Percentiles rank a stretch among this genome's conserved stretches.
Evolutionary conservation across 2,888 invertebrate genomes (phyloP).

Genomic region (Apodemia duryi): DNA sequence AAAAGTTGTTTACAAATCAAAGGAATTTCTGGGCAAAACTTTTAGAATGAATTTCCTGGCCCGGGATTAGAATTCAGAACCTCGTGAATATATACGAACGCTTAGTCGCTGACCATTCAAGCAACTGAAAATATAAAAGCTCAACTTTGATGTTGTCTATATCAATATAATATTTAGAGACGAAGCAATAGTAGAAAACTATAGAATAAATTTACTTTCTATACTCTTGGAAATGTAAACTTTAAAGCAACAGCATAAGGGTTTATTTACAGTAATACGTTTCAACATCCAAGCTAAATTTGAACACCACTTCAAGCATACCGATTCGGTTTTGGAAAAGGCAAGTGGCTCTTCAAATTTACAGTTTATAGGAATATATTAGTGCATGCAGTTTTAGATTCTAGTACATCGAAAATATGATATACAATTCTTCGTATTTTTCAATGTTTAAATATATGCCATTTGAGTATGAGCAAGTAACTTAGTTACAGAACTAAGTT

Average conservation of each 20-base stretch:
- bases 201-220: not conserved
- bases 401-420: constrained; percentile 34
- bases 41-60: no score
- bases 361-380: constrained; percentile 39
- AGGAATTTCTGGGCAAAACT: no score
- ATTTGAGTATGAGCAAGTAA: constrained; percentile 23
- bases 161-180: constrained; percentile 11
- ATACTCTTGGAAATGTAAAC: not conserved
- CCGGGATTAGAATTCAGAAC: no score
- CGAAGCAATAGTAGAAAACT: constrained; percentile 5
- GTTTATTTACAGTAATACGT: constrained; percentile 38
- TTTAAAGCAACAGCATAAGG: constrained; percentile 18
- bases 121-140: not conserved
- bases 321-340: constrained; percentile 57
- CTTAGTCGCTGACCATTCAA: no score
- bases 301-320: constrained; percentile 52
- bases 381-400: constrained; percentile 40
- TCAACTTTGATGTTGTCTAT: not conserved
- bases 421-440: not conserved
- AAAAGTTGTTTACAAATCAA: no score
- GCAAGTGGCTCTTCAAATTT: constrained; percentile 59
- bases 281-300: constrained; percentile 52
- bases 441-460: constrained; percentile 9
- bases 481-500: constrained; percentile 41
- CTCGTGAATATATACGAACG: no score